Evolutionary conservation across 1,140 invertebrate species (phyloP), one percentile per base, ranked within the genome.

Genomic region (Scaptomyza montana): DNA sequence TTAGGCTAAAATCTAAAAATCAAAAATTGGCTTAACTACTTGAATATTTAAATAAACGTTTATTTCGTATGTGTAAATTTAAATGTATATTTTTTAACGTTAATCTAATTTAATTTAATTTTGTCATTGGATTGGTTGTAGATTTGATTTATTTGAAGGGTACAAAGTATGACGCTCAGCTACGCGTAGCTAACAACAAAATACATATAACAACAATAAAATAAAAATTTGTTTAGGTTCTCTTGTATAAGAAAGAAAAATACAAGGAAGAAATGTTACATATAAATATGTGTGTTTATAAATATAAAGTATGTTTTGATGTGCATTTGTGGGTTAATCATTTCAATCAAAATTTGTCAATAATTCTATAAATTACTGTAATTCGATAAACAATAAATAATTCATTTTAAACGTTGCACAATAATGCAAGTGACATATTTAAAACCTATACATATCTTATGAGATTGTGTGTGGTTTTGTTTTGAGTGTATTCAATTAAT

Each of bases 151-250:
- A 78, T 71, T 80, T 51, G 62, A 77, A 60, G 84, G 84, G 84
- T 87, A 87, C 84, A 87, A 79, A 77, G 84, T 87, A 77, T 87
- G 82, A 82, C 84, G 78, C 77, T 87, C 78, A 81, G 49, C 66
- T 89, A 63, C 66, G 46, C 68, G 77, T 89, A 89, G 77, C 74
- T 84, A 89, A 84, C 84, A 87, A 87, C 84, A 87, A 89, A 87
- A 84, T 82, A 80, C 72, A 89, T 82, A 65, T 84, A 87, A 87
- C 84, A 87, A 87, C 73, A 84, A 77, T 78, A 64, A 74, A 64
- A 61, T 75, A 71, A 56, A 70, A 70, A 71, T 71, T 70, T 61
- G 72, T 62, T 71, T 71, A 46, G 25, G 59, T 49, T 67, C 57
- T 55, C 36, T 46, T 60, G n/a, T 72, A 66, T 65, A 61, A 55